These are phyloP conservation scores for Lepeophtheirus salmonis DNA, from an alignment of 1,140 invertebrate genomes.

Conservation along the genomic window DNA sequence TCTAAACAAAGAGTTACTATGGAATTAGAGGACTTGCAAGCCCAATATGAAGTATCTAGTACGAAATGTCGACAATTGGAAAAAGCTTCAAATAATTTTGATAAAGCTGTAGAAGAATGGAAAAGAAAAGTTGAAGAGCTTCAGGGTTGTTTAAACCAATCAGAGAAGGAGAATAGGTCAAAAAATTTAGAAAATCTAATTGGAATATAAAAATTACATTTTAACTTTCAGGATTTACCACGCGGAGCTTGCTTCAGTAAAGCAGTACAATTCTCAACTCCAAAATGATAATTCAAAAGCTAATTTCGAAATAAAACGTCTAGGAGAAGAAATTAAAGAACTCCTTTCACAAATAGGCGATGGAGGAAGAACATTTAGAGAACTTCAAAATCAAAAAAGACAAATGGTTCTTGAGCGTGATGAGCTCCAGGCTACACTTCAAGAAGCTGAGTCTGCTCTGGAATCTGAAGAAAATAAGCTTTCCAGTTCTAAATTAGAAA, in stretches of 20 bases:
- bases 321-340: conserved; percentile 95
- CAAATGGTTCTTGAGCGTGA: conserved; percentile 89
- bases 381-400: conserved; percentile 82
- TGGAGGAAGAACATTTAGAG: conserved; percentile 50
- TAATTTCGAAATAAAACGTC: conserved; percentile 86
- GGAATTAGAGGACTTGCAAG: conserved; percentile 83
- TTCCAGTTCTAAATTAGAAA: conserved; percentile 81
- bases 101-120: conserved; percentile 99
- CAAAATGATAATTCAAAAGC: neutral
- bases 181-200: too few species aligned
- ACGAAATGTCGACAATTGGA: conserved; percentile 41
- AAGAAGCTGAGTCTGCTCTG: conserved; percentile 93
- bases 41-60: neutral
- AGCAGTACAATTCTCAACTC: neutral
- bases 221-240: conserved; percentile 78
- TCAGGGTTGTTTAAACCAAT: conserved; percentile 85
- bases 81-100: conserved; percentile 90
- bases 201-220: too few species aligned
- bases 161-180: conserved; percentile 96
- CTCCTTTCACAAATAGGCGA: conserved; percentile 93
- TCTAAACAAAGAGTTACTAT: conserved; percentile 85
- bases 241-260: neutral
- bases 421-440: conserved; percentile 85
- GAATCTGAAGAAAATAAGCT: conserved; percentile 98
- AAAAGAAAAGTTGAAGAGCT: conserved; percentile 74